These are phyloP conservation scores for Probosciger aterrimus DNA, from an alignment of 2,113 vertebrate genomes.

Conservation along the genomic window DNA sequence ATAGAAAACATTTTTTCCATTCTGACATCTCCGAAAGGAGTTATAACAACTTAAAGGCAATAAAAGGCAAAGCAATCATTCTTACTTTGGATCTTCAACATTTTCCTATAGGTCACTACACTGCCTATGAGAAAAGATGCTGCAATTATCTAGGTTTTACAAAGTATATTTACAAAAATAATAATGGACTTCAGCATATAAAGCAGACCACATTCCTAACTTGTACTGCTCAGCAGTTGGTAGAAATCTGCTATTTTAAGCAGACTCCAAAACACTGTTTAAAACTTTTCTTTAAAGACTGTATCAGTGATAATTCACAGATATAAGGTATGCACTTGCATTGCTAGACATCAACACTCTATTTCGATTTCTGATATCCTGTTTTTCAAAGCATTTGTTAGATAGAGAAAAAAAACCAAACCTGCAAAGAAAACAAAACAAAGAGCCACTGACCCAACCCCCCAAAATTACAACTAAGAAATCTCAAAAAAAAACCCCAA, in stretches of 20 bases:
- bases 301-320: background rate
- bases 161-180: background rate
- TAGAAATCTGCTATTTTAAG: background rate
- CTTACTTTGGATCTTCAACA: background rate
- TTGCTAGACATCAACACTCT: background rate
- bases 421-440: background rate
- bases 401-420: background rate
- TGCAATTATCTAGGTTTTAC: background rate
- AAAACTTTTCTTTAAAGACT: background rate
- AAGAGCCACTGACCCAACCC: background rate
- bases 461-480: background rate
- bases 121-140: background rate
- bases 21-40: background rate
- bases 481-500: background rate
- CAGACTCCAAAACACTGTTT: background rate
- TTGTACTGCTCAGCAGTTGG: background rate
- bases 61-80: background rate
- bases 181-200: background rate
- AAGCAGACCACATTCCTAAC: background rate
- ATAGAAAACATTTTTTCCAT: background rate
- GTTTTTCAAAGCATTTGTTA: background rate
- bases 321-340: background rate
- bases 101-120: background rate
- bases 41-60: background rate
- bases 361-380: background rate